Base-by-base conservation (phyloP, 2,797 vertebrate species). In the Mormyrops boulengeri region DNA sequence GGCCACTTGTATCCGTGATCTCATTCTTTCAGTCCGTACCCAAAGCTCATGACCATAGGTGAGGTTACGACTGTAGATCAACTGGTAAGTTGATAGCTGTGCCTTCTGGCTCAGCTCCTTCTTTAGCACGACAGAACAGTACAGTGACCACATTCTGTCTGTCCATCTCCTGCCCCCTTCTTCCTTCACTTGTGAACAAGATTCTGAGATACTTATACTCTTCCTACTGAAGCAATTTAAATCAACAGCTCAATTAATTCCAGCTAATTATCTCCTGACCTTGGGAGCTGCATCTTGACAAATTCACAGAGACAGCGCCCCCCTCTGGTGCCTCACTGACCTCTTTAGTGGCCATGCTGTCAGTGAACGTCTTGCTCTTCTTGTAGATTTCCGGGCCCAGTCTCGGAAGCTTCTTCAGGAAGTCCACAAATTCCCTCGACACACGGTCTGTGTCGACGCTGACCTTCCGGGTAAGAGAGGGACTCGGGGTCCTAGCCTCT, bases 351-450 rank as follows among this genome's bases (percentile, higher is more conserved):
- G 95, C 95, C 95, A 98, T 96, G 90, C 94, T 91, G 92, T 99
- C 97, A 90, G 97, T 92, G 92, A 99, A 99, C n/a, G 96, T 92
- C 80, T 98, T 97, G 91, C 97, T 98, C 92, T 98, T 98, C 92
- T 97, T 99, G 93, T 98, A 98, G 94, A 99, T 97, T 77, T 99
- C 98, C 86, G 96, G 96, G 89, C 98, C 98, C 5, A 95, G 95
- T 92, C 97, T 99, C 88, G 96, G 96, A 85, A 97, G 95, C 0
- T 97, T 95, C 94, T 98, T 99, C 89, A 99, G 97, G 92, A 99
- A 99, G 89, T 99, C 97, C 47, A 98, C 96, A 92, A 99, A 99
- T 87, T 98, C 97, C 91, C 95, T 96, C 1, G 98, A 97, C 0
- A 96, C 97, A 9, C 95, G 93, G 88, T 99, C 98, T 0, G 96